Base-by-base conservation (phyloP, 1,140 invertebrate species). In the Pogonomyrmex californicus region DNA sequence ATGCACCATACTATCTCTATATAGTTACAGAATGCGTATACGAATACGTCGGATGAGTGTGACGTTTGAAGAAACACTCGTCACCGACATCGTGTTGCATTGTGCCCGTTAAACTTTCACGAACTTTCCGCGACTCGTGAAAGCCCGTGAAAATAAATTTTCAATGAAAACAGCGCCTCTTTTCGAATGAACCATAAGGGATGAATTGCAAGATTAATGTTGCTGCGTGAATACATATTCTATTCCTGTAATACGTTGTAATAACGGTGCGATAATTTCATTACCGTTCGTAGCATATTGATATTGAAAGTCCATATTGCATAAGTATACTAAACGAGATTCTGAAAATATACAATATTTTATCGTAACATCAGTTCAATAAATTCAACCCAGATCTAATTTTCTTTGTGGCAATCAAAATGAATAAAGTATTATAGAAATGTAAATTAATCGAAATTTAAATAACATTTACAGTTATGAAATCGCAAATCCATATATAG, bases 21-120 rank as follows among this genome's bases (percentile, higher is more conserved):
- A n/a, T 56, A 38, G 1, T 36, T 17, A 36, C 30, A 58, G 54
- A 4, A 41, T n/a, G 36, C 17, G 0, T 33, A 17, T 17, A 44
- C 56, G 23, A 30, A 58, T 58, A 58, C 54, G 12, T 71, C 23
- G 23, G 41, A 49, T 23, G 30, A 49, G 30, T 7, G 14, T 6
- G 44, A 47, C 30, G 17, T 78, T 78, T 51, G 33, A 49, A 47
- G 33, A 62, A 78, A 60, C 14, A 33, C 6, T 51, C 33, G 36
- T 76, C 56, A 36, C n/a, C 2, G 4, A 4, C 14, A 5, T 10
- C 30, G 71, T 12, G 41, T 47, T 44, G 23, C 30, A 5, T 36
- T 33, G n/a, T 62, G 17, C 76, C 6, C 33, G 10, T 65, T 65
- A 51, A 65, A 65, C 17, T 65, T 65, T 63, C 41, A 63, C 36